Base-by-base conservation (phyloP, 2,113 vertebrate genomes). In the Pygoscelis adeliae region DNA sequence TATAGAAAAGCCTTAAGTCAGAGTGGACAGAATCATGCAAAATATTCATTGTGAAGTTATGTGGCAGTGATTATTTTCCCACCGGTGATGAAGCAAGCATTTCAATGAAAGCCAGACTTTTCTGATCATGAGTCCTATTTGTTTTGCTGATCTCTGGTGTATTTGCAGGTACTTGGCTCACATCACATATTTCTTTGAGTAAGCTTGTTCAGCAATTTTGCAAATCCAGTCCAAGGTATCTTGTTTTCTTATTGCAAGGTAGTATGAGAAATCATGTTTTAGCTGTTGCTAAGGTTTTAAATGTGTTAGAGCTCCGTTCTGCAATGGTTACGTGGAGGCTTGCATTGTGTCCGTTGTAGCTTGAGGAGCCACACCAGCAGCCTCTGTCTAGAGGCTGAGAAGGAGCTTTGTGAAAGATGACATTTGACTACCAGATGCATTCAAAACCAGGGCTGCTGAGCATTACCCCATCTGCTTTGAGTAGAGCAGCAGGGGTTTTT, bases 361-460 rank as follows among this genome's bases (percentile, higher is more conserved):
- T 61, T 17, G 82, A 73, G 76, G 40, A 79, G 29, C 18, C 34
- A 15, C 50, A 21, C 11, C 49, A 65, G 38, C 76, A 76, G 84
- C 69, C 52, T 56, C 70, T 22, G 11, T 53, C 46, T 34, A 10
- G 38, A 55, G 84, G 21, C 47, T 81, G 76, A 72, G 93, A 82
- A 76, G 61, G 46, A 89, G 93, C 91, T 87, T 91, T 95, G 81
- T 89, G 78, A 73, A 91, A 53, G 82, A 79, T 70, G 82, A 76
- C 78, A 73, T 90, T 93, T 90, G 82, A 85, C 73, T 94, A 49
- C 78, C 91, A 91, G 84, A 94, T 85, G 81, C 73, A 83, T 89
- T 93, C 66, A 76, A 76, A 95, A 47, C 19, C 44, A 21, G 63
- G 71, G 47, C 84, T 92, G 94, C 44, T 0, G 18, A 91, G 78